Percentiles rank a stretch among this genome's conserved stretches.
phyloP scores from a whole-genome alignment of 2,797 vertebrate genomes.

The Masticophis lateralis region DNA sequence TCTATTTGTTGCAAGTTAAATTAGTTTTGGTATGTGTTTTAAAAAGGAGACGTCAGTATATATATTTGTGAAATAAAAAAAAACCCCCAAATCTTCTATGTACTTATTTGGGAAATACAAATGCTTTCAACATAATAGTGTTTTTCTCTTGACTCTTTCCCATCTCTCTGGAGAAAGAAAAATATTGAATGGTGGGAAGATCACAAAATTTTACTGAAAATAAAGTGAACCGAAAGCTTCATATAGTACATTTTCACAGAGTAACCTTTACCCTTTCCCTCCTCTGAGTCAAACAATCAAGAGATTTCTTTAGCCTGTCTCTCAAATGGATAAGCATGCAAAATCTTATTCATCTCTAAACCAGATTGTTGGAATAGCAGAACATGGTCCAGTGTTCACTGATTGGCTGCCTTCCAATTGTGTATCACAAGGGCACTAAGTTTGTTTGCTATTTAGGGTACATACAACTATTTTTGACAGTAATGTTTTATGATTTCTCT shows the following conservation, averaged over 20 bases:
- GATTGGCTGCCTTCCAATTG: not conserved
- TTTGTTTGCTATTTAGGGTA: not conserved
- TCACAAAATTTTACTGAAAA: not conserved
- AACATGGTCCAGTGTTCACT: not conserved
- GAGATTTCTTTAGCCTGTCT: not conserved
- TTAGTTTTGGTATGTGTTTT: not conserved
- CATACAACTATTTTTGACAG: not conserved
- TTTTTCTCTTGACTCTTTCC: not conserved
- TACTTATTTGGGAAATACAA: not conserved
- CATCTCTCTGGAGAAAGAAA: not conserved
- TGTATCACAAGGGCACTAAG: not conserved
- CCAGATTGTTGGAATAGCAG: not conserved
- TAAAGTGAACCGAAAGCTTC: not conserved
- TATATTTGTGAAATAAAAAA: not conserved
- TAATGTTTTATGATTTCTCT: not conserved
- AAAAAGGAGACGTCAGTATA: not conserved
- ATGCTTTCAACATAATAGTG: not conserved
- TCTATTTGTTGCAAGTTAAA: not conserved
- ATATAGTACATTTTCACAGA: not conserved
- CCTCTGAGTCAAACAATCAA: not conserved
- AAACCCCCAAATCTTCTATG: not conserved
- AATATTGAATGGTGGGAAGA: not conserved
- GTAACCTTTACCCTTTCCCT: not conserved
- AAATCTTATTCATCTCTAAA: not conserved
- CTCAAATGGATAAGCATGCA: not conserved